These are phyloP conservation scores for Rhadina sibilatrix DNA, from an alignment of 2,113 vertebrate species.

Conservation along the genomic window DNA sequence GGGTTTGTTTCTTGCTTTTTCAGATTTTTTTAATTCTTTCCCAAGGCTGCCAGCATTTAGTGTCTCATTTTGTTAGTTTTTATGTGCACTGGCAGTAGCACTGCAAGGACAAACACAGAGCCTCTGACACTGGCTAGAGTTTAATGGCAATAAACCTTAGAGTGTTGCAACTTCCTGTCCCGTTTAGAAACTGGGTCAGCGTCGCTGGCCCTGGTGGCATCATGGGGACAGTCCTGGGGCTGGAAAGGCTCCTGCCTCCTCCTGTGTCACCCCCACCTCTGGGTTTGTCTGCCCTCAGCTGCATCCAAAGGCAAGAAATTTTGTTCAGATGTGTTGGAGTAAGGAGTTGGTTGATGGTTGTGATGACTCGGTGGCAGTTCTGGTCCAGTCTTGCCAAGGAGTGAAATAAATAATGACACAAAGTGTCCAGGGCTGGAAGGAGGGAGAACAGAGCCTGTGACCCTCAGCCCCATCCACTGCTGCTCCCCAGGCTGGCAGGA, in stretches of 20 bases:
- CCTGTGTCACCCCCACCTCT: background rate
- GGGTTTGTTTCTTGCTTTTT: background rate
- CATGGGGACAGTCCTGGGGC: background rate
- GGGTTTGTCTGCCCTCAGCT: background rate
- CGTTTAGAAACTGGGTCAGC: background rate
- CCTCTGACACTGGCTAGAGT: background rate
- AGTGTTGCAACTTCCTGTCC: background rate
- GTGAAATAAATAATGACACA: background rate
- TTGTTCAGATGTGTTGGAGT: background rate
- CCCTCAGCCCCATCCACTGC: background rate
- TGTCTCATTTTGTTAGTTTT: background rate
- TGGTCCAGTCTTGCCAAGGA: background rate
- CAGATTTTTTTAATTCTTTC: background rate
- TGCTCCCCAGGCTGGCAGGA: background rate
- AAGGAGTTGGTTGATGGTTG: accelerated
- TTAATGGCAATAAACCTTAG: background rate
- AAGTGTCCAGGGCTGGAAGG: background rate
- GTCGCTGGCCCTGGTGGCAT: accelerated
- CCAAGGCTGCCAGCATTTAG: background rate
- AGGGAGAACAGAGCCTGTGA: background rate
- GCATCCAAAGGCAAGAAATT: background rate
- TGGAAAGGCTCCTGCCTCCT: background rate
- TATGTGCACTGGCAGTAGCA: background rate
- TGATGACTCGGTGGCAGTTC: background rate
- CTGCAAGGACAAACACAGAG: background rate